Base-by-base conservation (phyloP, 2,888 invertebrate genomes). In the Chrysina gloriosa region DNA sequence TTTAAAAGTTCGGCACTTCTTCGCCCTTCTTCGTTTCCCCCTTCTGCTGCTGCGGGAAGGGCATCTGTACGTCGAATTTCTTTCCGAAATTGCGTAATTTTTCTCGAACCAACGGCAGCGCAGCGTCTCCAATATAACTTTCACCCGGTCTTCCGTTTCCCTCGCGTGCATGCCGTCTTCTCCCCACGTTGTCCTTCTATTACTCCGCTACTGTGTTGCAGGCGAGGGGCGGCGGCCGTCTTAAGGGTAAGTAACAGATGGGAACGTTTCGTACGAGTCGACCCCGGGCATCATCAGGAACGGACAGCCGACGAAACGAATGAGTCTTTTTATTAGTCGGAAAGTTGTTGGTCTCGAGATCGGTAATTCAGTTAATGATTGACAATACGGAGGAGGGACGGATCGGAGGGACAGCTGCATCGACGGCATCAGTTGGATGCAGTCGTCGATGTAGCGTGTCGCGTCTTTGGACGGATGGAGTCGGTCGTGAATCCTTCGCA, bases 1-100 rank as follows among this genome's bases (percentile, higher is more conserved):
- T 61, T 61, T 61, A 61, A 61, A 61, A 61, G 42, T 61, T 61
- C 31, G 31, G 31, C 52, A 29, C 19, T 31, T 52, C 14, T 52
- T 31, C 52, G 29, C 45, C 42, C 36, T 23, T 23, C 27, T 42
- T 27, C 21, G 14, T 23, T 36, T 58, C 27, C 14, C 27, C 58
- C 42, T 42, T 27, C 25, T 21, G 16, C 39, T 36, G 25, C 16
- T 25, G n/a, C n/a, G n/a, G n/a, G n/a, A 45, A 21, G 52, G 19
- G 42, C 42, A 29, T 61, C 58, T 52, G 52, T 27, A 58, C 23
- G 42, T 61, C 58, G 58, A 61, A 61, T 42, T 61, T 61, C 58
- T 61, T 61, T 61, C 27, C 58, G 58, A 61, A 61, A 61, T 61
- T 61, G 42, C 58, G 42, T 39, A 61, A 61, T 61, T 61, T 61